phyloP scores from a whole-genome alignment of 2,888 invertebrate species.

The Caenorhabditis macrosperma region DNA sequence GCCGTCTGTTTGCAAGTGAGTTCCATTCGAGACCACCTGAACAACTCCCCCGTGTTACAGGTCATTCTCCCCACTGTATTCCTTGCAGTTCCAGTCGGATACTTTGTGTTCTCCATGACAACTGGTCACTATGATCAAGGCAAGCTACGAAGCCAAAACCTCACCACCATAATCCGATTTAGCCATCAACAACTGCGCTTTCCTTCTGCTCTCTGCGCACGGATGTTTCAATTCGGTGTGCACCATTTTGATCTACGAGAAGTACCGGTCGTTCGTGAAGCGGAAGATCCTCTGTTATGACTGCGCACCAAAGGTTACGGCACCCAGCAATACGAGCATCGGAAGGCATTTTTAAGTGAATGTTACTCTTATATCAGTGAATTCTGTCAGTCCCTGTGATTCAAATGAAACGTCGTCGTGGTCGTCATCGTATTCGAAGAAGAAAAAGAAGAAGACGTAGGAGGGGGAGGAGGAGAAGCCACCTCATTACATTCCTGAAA shows the following conservation, averaged over 20 bases:
- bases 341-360: too few species aligned
- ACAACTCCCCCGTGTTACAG: background rate
- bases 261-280: background rate
- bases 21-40: background rate
- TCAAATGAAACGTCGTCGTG: too few species aligned
- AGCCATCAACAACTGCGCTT: background rate
- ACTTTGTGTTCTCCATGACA: background rate
- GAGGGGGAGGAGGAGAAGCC: too few species aligned
- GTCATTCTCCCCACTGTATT: background rate
- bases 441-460: too few species aligned
- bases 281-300: background rate
- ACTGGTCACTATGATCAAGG: background rate
- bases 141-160: too few species aligned
- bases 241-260: background rate
- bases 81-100: background rate
- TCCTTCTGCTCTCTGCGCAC: background rate
- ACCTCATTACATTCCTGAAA: constrained; percentile 40
- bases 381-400: too few species aligned
- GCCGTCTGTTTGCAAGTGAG: constrained; percentile 16
- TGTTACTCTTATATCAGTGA: too few species aligned
- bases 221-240: background rate
- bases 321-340: background rate
- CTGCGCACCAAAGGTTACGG: background rate
- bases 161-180: too few species aligned
- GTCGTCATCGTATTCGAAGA: too few species aligned